phyloP scores from a whole-genome alignment of 2,797 vertebrate genomes.

The Spea hammondii region DNA sequence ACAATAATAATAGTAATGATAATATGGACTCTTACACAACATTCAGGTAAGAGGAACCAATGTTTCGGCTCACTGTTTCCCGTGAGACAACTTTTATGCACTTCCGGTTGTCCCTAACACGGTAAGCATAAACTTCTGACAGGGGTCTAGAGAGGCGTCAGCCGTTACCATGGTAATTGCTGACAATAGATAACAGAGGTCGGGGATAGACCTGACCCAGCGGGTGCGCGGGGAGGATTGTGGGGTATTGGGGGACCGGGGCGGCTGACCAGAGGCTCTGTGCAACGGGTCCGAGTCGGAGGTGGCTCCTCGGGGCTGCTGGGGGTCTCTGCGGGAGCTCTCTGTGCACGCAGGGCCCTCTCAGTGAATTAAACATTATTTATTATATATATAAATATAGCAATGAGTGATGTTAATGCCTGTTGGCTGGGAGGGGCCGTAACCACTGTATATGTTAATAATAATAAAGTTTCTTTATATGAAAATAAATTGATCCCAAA shows the following conservation, averaged over 20 bases:
- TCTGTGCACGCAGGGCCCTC: too few relatives aligned
- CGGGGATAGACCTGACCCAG: neutral
- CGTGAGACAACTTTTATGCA: neutral
- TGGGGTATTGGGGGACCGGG: constrained; percentile 13
- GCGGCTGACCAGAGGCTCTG: neutral
- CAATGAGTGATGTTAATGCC: too few relatives aligned
- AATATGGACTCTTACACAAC: too few relatives aligned
- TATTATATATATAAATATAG: too few relatives aligned
- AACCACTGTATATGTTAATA: too few relatives aligned
- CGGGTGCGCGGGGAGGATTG: constrained; percentile 9
- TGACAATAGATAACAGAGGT: constrained; percentile 1
- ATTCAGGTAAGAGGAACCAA: constrained; percentile 5
- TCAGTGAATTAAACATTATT: too few relatives aligned
- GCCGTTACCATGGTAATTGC: constrained; percentile 35
- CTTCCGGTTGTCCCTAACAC: neutral
- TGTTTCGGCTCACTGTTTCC: neutral
- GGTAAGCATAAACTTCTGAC: neutral
- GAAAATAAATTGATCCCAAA: too few relatives aligned
- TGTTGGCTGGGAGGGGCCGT: too few relatives aligned
- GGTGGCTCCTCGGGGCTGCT: neutral
- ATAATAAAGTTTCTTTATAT: too few relatives aligned
- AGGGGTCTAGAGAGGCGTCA: neutral
- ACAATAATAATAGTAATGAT: too few relatives aligned
- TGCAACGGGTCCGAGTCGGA: neutral
- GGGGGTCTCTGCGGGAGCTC: neutral